Base-by-base conservation (phyloP, 2,888 invertebrate species). In the Ectropis crepuscularia region DNA sequence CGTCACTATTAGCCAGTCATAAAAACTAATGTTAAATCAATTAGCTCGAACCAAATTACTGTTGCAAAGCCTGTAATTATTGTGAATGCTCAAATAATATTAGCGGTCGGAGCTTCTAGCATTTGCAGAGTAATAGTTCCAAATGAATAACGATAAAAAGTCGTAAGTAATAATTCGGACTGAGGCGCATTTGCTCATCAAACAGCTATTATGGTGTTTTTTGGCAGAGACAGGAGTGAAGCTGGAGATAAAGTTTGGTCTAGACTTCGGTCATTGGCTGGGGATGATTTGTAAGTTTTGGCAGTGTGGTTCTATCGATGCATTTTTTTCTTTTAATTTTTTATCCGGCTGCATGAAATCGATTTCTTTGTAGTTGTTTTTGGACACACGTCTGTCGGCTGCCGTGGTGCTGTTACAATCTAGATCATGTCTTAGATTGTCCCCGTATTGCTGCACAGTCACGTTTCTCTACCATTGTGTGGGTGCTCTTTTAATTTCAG, bases 351-450 rank as follows among this genome's bases (percentile, higher is more conserved):
- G 83, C 83, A 85, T 85, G 83, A 85, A 87, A 86, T 87, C 83
- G 85, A 83, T 89, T 89, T 89, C 86, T 86, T 88, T 88, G 85
- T 86, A 71, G 82, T 87, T 86, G 83, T 87, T 88, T 89, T 89
- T 86, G 85, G 85, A 78, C 82, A 84, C 77, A 81, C 80, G 82
- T 83, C 83, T 69, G 77, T 78, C 74, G 79, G 87, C 87, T 88
- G 89, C 89, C 77, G 89, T 86, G 74, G 82, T 85, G 81, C 83
- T 86, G 85, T 85, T 84, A 82, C 81, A 86, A 90, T 91, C 89
- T 89, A 90, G 92, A 91, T 92, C 85, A 86, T 83, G 87, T 88
- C 86, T 87, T 67, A 89, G 92, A 92, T 92, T 89, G 89, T 88
- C 88, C 81, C 81, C 76, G 80, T 79, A 81, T 85, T 83, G 83